Percentiles rank a stretch among this genome's conserved stretches.
Conservation (phyloP, 2,888 invertebrate species). For the Lucinisca nassula region DNA sequence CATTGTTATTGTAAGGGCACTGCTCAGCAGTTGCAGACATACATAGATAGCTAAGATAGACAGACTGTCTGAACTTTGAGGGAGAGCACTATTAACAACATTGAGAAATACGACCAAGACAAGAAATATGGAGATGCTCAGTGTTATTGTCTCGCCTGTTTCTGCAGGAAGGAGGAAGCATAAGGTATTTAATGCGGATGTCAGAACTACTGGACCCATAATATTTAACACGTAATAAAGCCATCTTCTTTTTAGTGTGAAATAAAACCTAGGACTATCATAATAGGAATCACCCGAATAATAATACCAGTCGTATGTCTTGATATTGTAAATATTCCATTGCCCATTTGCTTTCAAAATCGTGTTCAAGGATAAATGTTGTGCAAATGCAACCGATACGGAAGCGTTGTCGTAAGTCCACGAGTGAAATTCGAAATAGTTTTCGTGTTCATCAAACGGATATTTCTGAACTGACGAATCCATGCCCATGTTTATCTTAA, state of each 20-base stretch:
- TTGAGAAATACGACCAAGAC: constrained; percentile 67
- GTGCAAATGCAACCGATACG: not conserved
- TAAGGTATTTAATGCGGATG: constrained; percentile 58
- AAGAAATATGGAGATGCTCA: constrained; percentile 66
- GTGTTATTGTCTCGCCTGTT: constrained; percentile 68
- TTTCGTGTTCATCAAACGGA: constrained; percentile 48
- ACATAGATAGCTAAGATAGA: constrained; percentile 65
- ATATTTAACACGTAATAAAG: constrained; percentile 63
- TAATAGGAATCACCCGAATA: too few relatives aligned
- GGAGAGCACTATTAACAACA: constrained; percentile 55
- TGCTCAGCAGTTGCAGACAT: constrained; percentile 56
- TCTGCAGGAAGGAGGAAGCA: constrained; percentile 65
- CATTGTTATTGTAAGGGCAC: constrained; percentile 58
- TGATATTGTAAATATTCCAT: not conserved
- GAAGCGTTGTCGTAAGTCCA: constrained; percentile 10
- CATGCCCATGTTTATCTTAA: constrained; percentile 12
- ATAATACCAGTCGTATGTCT: not conserved
- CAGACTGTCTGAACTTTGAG: constrained; percentile 59
- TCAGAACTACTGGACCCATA: constrained; percentile 61
- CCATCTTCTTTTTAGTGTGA: constrained; percentile 52
- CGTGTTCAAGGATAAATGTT: too few relatives aligned
- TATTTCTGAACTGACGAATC: constrained; percentile 12
- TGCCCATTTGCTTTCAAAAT: not conserved
- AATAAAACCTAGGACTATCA: not conserved
- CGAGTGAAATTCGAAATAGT: constrained; percentile 15